A percentile compares a stretch with the other conserved stretches of the same genome.
These are phyloP conservation scores for Symphodus melops DNA, from an alignment of 2,113 vertebrate species.

Conservation along the genomic window DNA sequence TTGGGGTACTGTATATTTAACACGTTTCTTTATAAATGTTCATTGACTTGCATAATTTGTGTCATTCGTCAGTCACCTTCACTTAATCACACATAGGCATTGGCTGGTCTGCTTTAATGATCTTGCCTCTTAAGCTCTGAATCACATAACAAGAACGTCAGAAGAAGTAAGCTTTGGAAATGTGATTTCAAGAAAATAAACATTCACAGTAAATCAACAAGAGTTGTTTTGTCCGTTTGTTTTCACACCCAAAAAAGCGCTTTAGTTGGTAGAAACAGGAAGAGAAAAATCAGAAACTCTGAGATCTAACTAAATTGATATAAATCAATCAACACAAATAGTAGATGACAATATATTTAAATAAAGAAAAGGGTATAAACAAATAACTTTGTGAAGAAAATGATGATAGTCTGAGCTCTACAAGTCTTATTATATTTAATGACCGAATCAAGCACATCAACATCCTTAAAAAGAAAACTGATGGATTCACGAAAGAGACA, in stretches of 20 bases:
- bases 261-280: no score
- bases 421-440: no score
- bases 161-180: background rate
- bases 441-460: no score
- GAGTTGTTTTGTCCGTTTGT: background rate
- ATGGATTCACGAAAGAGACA: no score
- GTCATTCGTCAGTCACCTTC: background rate
- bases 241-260: no score
- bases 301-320: background rate
- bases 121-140: constrained; percentile 10
- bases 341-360: no score
- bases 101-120: constrained; percentile 13
- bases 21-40: background rate
- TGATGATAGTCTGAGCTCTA: no score
- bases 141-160: constrained; percentile 16
- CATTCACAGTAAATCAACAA: constrained; percentile 11
- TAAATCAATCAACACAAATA: background rate
- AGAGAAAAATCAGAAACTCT: background rate
- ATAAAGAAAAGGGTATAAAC: no score
- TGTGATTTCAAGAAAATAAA: constrained; percentile 50
- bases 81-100: background rate
- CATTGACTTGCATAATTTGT: background rate
- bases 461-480: no score
- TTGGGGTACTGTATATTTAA: background rate
- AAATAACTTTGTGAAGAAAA: no score